Base-by-base conservation (phyloP, 1,140 invertebrate genomes). In the Eriosoma lanigerum region DNA sequence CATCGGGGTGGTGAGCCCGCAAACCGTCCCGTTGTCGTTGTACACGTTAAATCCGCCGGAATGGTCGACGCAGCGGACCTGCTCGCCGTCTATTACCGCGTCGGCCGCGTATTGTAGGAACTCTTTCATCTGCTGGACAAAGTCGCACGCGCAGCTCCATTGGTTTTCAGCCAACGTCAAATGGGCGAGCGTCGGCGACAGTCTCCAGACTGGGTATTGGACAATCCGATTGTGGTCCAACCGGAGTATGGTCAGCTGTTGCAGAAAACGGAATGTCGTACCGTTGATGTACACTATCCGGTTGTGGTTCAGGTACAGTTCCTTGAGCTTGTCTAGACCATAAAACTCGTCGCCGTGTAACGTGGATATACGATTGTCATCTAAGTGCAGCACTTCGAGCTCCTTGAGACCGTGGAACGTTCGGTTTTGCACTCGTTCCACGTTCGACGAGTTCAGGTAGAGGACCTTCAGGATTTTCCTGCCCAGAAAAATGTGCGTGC, bases 401-500 rank as follows among this genome's bases (percentile, higher is more conserved):
- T 94, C 92, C 83, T 91, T 89, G 21, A 97, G 86, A 0, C 95
- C 95, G 84, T 95, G 94, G 86, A 97, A 97, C 44, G 94, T 96
- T 83, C 93, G 89, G 85, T 96, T 97, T 84, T 95, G 92, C 82
- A 97, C 92, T 8, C 89, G 88, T 85, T 95, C 93, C 84, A 97
- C 93, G 84, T 93, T 92, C 19, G 93, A 95, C 50, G 90, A 89
- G 85, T 97, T 97, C 60, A 97, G 86, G 85, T 92, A 96, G 24
- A 97, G 86, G 70, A 93, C 89, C 86, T 92, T 92, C 26, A 96
- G 86, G 82, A 93, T 91, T 86, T 96, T 96, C 82, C 95, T 88
- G 0, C 95, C 95, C 82, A 97, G 95, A 85, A 97, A 96, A 32
- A 94, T 92, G 86, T 96, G 94, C 86, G 93, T 94, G 81, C 90